Conservation (phyloP, 2,888 invertebrate genomes). For the Euplagia quadripunctaria region DNA sequence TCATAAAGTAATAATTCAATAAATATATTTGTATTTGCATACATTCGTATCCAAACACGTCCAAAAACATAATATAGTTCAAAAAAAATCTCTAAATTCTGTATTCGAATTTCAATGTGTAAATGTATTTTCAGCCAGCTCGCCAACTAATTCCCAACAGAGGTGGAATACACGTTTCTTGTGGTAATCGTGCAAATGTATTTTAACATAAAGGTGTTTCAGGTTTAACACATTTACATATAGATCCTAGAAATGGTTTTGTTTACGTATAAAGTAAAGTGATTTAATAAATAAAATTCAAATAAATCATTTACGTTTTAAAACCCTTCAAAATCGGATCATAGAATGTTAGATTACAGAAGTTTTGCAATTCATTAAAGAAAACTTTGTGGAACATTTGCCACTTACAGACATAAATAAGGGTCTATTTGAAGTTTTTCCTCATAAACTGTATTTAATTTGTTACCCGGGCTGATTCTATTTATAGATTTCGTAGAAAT, state of each 20-base stretch:
- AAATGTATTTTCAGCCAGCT: background rate
- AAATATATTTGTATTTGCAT: background rate
- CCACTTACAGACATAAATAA: background rate
- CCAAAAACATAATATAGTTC: background rate
- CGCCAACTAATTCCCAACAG: background rate
- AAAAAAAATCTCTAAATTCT: background rate
- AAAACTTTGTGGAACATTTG: background rate
- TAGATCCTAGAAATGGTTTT: background rate
- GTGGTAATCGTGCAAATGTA: background rate
- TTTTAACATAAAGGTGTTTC: constrained; percentile 3
- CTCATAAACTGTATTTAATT: background rate
- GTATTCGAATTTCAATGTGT: background rate
- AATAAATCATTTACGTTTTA: background rate
- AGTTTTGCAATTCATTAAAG: background rate
- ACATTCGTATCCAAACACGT: background rate
- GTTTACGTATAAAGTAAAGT: background rate
- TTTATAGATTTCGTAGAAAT: background rate
- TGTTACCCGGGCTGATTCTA: background rate
- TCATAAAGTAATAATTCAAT: background rate
- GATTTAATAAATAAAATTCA: background rate
- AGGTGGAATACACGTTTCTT: background rate
- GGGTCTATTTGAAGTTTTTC: background rate
- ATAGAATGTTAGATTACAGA: background rate
- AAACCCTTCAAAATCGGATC: background rate
- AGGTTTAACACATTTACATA: background rate